A percentile compares a stretch with the other conserved stretches of the same genome.
Conservation (phyloP, 1,140 invertebrate genomes). For the Frieseomelitta varia region DNA sequence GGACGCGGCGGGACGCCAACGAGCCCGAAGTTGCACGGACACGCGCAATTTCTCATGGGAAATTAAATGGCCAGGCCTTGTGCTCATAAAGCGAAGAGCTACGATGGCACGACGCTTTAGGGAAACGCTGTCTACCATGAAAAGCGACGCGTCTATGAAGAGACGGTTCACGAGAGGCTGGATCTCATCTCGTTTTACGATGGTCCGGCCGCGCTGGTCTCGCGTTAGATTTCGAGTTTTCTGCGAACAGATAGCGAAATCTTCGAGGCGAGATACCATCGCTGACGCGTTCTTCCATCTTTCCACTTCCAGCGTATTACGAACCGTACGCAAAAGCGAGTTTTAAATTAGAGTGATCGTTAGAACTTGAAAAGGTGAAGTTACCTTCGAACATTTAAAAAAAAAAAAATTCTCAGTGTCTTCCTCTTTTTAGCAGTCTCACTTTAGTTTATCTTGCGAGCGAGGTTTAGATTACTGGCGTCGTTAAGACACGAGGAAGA, state of each 20-base stretch:
- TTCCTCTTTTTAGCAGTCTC: not conserved
- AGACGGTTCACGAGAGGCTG: slow-evolving; percentile 13
- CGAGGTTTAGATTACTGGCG: not conserved
- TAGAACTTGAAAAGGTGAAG: not conserved
- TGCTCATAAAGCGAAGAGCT: slow-evolving; percentile 60
- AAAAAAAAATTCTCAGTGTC: too few relatives aligned
- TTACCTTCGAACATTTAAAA: not conserved
- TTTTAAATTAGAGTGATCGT: not conserved
- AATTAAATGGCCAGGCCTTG: slow-evolving; percentile 70
- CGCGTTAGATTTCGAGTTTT: slow-evolving; percentile 31
- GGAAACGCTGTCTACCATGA: slow-evolving; percentile 43
- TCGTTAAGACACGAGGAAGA: not conserved
- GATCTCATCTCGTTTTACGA: slow-evolving; percentile 48
- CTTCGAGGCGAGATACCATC: too few relatives aligned
- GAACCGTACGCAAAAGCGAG: not conserved
- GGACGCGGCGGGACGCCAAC: slow-evolving; percentile 12
- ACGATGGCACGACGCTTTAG: slow-evolving; percentile 45
- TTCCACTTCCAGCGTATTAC: not conserved
- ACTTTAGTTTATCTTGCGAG: not conserved
- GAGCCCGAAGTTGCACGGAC: slow-evolving; percentile 28
- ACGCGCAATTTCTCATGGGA: slow-evolving; percentile 78
- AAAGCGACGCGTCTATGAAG: slow-evolving; percentile 34
- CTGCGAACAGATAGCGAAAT: too few relatives aligned
- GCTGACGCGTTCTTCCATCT: not conserved
- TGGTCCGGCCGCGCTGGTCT: not conserved